These are phyloP conservation scores for Chymomyza caudatula DNA, from an alignment of 2,888 invertebrate genomes.

Conservation along the genomic window DNA sequence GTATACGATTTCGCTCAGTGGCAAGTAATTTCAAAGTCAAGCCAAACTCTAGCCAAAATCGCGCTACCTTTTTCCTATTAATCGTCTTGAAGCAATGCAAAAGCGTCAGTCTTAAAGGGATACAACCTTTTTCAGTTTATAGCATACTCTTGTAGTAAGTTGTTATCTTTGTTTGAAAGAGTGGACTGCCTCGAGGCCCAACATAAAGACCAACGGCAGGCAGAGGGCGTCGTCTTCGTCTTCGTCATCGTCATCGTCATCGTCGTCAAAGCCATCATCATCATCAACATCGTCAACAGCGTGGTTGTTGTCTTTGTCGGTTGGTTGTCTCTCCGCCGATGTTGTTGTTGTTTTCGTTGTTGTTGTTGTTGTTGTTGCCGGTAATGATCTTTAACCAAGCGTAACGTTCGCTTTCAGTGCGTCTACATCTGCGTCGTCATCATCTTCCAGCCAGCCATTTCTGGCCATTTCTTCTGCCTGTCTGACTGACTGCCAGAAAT, in stretches of 20 bases:
- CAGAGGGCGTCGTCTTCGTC: conserved; percentile 18
- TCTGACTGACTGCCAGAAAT: conserved; percentile 7
- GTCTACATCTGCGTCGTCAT: conserved; percentile 73
- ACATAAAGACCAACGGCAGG: conserved; percentile 23
- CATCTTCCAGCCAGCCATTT: conserved; percentile 45
- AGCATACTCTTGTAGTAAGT: not conserved
- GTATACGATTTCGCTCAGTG: no score
- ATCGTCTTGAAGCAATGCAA: no score
- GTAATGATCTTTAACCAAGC: conserved; percentile 74
- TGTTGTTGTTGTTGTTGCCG: conserved; percentile 58
- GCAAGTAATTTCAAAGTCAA: no score
- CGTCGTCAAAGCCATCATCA: conserved; percentile 34
- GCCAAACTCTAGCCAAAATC: no score
- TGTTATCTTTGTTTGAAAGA: not conserved
- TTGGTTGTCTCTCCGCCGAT: conserved; percentile 14
- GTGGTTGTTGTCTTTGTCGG: conserved; percentile 24
- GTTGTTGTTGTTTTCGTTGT: conserved; percentile 15
- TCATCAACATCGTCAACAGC: conserved; percentile 23
- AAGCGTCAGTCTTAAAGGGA: no score
- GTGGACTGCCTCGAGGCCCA: conserved; percentile 43
- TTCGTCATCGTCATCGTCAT: not conserved
- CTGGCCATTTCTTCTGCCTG: conserved; percentile 12
- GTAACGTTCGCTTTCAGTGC: conserved; percentile 74
- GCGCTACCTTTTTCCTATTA: no score
- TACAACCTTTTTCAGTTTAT: not conserved